A percentile compares a stretch with the other conserved stretches of the same genome.
Evolutionary conservation across 1,140 invertebrate species (phyloP).

Genomic region (Ptiloglossa arizonensis): DNA sequence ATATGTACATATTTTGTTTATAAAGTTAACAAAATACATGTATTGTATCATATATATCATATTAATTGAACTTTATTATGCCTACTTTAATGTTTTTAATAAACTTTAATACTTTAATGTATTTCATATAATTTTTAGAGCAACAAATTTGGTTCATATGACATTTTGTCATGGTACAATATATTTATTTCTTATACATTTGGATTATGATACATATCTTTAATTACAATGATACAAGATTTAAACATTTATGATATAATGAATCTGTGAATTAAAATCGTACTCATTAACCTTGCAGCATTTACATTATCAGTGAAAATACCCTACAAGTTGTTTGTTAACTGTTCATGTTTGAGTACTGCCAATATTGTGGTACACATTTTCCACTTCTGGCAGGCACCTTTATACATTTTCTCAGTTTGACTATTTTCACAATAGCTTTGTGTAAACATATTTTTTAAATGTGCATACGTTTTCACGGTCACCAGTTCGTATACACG

Average conservation of each 20-base stretch:
- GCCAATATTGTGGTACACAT: conserved; percentile 51
- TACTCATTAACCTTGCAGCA: conserved; percentile 66
- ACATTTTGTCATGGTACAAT: conserved; percentile 71
- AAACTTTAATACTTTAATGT: conserved; percentile 31
- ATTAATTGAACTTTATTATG: conserved; percentile 18
- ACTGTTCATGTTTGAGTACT: conserved; percentile 42
- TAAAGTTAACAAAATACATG: conserved; percentile 15
- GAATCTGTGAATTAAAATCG: conserved; percentile 73
- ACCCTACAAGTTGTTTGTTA: conserved; percentile 45
- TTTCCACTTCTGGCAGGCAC: conserved; percentile 49
- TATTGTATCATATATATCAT: conserved; percentile 38
- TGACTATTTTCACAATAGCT: conserved; percentile 58
- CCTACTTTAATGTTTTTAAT: conserved; percentile 10
- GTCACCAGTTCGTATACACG: conserved; percentile 29
- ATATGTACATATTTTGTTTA: conserved; percentile 49
- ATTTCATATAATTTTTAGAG: conserved; percentile 47
- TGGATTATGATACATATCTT: conserved; percentile 75
- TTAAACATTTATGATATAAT: conserved; percentile 79
- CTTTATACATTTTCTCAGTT: conserved; percentile 53
- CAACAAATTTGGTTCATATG: conserved; percentile 50
- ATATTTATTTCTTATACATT: conserved; percentile 77
- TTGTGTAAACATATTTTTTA: conserved; percentile 35
- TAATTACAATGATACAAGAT: conserved; percentile 78
- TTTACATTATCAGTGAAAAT: conserved; percentile 63
- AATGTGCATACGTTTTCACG: conserved; percentile 24